phyloP scores from a whole-genome alignment of 2,888 invertebrate genomes.

The Oasisia sp. region DNA sequence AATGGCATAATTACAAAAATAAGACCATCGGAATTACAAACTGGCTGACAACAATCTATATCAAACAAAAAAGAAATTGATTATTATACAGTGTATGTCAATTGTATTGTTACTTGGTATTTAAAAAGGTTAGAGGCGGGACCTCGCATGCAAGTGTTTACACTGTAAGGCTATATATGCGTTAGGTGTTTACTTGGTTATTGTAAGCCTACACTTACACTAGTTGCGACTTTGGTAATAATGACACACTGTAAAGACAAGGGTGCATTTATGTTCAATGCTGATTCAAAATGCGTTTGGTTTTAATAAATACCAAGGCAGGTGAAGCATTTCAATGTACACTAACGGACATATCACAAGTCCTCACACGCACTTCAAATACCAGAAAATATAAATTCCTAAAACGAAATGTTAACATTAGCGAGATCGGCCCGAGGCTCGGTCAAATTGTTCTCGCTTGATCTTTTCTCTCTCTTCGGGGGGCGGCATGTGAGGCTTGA shows the following conservation, averaged over 20 bases:
- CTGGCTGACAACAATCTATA: too few species aligned
- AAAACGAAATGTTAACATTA: background rate
- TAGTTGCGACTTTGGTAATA: background rate
- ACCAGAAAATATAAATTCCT: background rate
- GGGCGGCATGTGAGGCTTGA: constrained; percentile 76
- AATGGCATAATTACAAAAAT: too few species aligned
- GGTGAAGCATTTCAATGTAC: background rate
- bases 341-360: background rate
- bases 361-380: background rate
- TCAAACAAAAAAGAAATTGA: too few species aligned
- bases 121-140: too few species aligned
- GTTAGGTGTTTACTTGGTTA: too few species aligned
- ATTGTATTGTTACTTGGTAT: too few species aligned
- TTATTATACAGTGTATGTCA: too few species aligned
- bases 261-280: background rate
- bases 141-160: too few species aligned
- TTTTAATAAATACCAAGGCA: background rate
- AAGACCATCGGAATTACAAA: too few species aligned
- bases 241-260: background rate
- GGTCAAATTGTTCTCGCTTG: constrained; percentile 67
- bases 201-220: background rate
- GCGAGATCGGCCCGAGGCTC: background rate
- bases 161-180: too few species aligned
- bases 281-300: background rate
- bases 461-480: constrained; percentile 77